Evolutionary conservation across 2,888 invertebrate genomes (phyloP).

Genomic region (Malthinus flaveolus): DNA sequence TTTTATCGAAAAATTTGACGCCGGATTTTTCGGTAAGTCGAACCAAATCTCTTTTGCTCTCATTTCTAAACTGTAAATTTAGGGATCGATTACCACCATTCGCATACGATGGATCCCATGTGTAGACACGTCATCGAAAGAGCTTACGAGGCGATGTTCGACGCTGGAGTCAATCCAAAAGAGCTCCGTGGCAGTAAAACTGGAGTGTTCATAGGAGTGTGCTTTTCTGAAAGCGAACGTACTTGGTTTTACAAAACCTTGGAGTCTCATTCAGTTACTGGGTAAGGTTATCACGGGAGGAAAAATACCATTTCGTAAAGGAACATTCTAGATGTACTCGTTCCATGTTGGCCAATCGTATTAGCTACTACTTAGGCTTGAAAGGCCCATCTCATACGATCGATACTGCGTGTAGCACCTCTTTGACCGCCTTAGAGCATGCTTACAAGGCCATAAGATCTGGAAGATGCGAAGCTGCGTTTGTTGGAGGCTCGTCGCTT

Average conservation of each 20-base stretch:
- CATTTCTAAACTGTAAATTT: background rate
- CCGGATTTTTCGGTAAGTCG: constrained; percentile 57
- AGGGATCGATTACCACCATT: constrained; percentile 51
- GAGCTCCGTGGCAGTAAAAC: constrained; percentile 71
- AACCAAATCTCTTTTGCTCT: background rate
- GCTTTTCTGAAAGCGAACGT: constrained; percentile 76
- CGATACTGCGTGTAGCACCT: constrained; percentile 96
- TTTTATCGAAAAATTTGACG: constrained; percentile 59
- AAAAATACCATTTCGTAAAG: too few relatives aligned
- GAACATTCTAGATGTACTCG: constrained; percentile 68
- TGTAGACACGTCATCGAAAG: constrained; percentile 62
- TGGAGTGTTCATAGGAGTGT: constrained; percentile 78
- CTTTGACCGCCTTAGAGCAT: constrained; percentile 83
- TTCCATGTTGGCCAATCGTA: constrained; percentile 88
- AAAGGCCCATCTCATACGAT: constrained; percentile 87
- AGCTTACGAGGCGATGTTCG: constrained; percentile 62
- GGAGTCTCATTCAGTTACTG: constrained; percentile 51
- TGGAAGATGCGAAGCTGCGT: constrained; percentile 85
- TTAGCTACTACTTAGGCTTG: constrained; percentile 86
- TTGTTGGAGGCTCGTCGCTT: constrained; percentile 86
- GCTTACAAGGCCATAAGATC: constrained; percentile 75
- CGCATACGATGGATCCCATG: constrained; percentile 64
- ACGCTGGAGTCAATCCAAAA: constrained; percentile 68
- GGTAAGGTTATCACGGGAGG: constrained; percentile 47
- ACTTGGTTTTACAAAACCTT: constrained; percentile 63